A percentile compares a stretch with the other conserved stretches of the same genome.
Evolutionary conservation across 2,888 invertebrate genomes (phyloP).

Genomic region (Neoscelio sp.): DNA sequence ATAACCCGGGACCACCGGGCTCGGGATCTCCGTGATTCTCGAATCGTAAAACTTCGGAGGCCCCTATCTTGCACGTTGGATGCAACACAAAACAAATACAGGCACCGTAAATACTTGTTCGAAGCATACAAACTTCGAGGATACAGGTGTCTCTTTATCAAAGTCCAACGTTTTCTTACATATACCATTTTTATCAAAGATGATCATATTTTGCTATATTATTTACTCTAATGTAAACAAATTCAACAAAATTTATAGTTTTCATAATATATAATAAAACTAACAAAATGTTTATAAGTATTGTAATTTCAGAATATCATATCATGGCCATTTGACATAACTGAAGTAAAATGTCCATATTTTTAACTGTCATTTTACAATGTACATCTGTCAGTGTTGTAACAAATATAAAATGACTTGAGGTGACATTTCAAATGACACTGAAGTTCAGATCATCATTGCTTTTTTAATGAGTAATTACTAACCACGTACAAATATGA

Average conservation of each 20-base stretch:
- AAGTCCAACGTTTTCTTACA: constrained; percentile 71
- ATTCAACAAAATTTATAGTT: background rate
- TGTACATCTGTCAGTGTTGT: too few relatives aligned
- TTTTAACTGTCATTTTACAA: background rate
- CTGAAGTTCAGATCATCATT: too few relatives aligned
- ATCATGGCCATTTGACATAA: too few relatives aligned
- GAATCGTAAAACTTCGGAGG: constrained; percentile 68
- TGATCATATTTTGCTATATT: constrained; percentile 4
- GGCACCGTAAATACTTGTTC: constrained; percentile 67
- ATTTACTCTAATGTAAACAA: background rate
- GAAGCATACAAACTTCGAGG: constrained; percentile 68
- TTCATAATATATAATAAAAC: background rate
- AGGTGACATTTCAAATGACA: too few relatives aligned
- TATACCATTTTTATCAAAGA: constrained; percentile 27
- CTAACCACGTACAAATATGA: too few relatives aligned
- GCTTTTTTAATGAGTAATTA: too few relatives aligned
- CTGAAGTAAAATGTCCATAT: too few relatives aligned
- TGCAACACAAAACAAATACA: constrained; percentile 62
- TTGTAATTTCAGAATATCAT: too few relatives aligned
- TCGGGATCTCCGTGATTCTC: constrained; percentile 57
- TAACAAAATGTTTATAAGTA: background rate
- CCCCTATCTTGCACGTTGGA: constrained; percentile 47
- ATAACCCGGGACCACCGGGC: constrained; percentile 70
- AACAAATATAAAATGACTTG: too few relatives aligned
- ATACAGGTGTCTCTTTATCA: constrained; percentile 78